Conservation (phyloP, 2,113 vertebrate species). For the Psophia crepitans region DNA sequence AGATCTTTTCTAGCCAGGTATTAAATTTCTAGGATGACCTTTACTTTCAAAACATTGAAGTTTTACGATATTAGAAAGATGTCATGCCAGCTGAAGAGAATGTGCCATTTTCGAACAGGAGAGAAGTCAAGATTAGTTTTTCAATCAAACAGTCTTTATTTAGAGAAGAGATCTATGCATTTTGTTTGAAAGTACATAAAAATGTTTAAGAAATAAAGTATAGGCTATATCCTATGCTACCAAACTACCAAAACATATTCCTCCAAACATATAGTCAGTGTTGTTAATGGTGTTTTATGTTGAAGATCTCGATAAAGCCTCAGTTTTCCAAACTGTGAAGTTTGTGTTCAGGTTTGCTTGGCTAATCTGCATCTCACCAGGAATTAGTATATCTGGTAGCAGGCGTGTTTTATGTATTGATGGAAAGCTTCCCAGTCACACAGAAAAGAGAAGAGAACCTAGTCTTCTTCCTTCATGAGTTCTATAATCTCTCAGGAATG, state of each 20-base stretch:
- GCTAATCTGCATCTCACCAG: background rate
- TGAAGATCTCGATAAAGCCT: background rate
- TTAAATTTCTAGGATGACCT: slow-evolving; percentile 65
- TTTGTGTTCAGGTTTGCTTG: background rate
- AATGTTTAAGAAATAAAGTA: background rate
- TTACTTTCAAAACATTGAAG: slow-evolving; percentile 46
- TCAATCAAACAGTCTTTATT: background rate
- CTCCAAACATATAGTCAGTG: background rate
- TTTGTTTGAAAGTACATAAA: background rate
- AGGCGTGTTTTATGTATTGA: background rate
- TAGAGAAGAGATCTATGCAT: background rate
- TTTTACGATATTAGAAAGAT: slow-evolving; percentile 47
- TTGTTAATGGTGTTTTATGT: background rate
- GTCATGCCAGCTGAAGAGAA: slow-evolving; percentile 2
- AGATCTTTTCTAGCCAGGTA: slow-evolving; percentile 47
- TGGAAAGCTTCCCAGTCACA: background rate
- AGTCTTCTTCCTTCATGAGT: background rate
- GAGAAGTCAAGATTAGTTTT: slow-evolving; percentile 27
- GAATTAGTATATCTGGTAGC: background rate
- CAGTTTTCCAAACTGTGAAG: background rate
- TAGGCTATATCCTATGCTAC: background rate
- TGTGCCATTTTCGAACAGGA: slow-evolving; percentile 10
- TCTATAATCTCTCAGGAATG: background rate
- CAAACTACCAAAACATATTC: background rate
- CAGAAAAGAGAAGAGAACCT: background rate